phyloP scores from a whole-genome alignment of 2,797 vertebrate species.

The Threskiornis aethiopicus region DNA sequence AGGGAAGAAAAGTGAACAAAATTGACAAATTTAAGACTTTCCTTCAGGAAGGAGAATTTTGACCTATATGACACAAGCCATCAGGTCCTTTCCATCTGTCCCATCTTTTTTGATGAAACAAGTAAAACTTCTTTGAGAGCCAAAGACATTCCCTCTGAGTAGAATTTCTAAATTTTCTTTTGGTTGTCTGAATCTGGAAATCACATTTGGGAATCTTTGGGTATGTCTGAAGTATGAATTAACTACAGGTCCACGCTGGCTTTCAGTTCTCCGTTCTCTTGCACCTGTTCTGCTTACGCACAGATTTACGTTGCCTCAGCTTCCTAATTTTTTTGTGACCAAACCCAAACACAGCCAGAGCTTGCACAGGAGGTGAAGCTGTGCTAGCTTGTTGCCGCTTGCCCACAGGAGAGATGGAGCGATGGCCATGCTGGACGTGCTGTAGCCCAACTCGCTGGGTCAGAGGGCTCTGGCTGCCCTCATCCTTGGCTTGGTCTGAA shows the following conservation, averaged over 20 bases:
- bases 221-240: background rate
- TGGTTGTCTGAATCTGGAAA: background rate
- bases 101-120: background rate
- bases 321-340: background rate
- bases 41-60: background rate
- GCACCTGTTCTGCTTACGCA: background rate
- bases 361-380: background rate
- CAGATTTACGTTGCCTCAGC: fast-evolving
- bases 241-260: background rate
- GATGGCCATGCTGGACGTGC: background rate
- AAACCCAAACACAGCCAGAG: background rate
- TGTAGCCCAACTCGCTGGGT: background rate
- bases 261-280: background rate
- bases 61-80: background rate
- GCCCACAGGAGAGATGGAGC: background rate
- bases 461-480: background rate
- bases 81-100: background rate
- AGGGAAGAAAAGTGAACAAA: background rate
- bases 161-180: background rate
- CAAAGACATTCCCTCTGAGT: background rate
- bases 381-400: background rate
- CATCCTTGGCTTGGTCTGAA: background rate
- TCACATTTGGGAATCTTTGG: background rate
- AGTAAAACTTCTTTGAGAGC: background rate
- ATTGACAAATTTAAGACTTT: background rate